phyloP scores from a whole-genome alignment of 2,113 vertebrate genomes.

The Corythaeola cristata region DNA sequence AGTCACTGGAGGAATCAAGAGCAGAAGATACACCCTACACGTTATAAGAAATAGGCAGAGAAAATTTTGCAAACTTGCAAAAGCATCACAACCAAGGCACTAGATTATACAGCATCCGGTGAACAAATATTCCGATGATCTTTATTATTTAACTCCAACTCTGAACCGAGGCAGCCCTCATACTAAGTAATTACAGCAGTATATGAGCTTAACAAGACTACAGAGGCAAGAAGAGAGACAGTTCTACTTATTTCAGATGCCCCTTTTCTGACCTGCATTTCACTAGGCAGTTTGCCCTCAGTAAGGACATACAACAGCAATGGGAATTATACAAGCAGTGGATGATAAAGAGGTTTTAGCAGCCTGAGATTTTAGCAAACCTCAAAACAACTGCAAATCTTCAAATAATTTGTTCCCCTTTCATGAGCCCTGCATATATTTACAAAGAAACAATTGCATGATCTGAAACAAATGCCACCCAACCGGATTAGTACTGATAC shows the following conservation, averaged over 20 bases:
- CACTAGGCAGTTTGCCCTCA: not conserved
- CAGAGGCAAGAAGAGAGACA: not conserved
- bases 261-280: not conserved
- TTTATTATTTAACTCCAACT: not conserved
- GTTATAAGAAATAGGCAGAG: not conserved
- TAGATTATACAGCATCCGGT: not conserved
- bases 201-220: not conserved
- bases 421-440: not conserved
- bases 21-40: not conserved
- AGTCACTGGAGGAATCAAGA: not conserved
- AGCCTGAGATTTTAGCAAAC: constrained; percentile 1
- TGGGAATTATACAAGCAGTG: not conserved
- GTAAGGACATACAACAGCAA: not conserved
- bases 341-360: not conserved
- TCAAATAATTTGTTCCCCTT: not conserved
- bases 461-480: not conserved
- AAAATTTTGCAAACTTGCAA: not conserved
- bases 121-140: not conserved
- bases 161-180: not conserved
- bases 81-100: not conserved
- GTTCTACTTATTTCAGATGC: not conserved
- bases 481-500: not conserved
- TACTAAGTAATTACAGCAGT: not conserved
- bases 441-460: not conserved
- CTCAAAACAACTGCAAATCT: not conserved